These are phyloP conservation scores for Leptogaster cylindrica DNA, from an alignment of 2,888 invertebrate genomes.

Conservation along the genomic window DNA sequence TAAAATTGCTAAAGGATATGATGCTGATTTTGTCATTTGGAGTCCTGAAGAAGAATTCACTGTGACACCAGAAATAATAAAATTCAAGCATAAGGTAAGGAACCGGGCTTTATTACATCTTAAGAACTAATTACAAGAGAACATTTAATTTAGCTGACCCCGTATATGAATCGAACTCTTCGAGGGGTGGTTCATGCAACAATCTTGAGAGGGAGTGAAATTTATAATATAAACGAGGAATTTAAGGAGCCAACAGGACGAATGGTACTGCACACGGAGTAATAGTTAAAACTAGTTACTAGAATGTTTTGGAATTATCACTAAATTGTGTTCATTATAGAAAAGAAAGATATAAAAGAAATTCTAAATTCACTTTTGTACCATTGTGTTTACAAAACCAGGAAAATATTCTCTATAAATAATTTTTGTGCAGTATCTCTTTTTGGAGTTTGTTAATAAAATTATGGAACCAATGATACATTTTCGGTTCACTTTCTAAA, in stretches of 20 bases:
- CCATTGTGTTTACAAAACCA: no score
- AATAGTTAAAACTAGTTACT: background rate
- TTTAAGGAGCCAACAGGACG: slow-evolving; percentile 46
- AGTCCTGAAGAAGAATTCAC: slow-evolving; percentile 66
- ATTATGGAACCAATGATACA: no score
- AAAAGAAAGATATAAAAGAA: no score
- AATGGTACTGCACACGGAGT: slow-evolving; percentile 41
- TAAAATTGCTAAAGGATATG: slow-evolving; percentile 64
- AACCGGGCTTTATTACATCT: background rate
- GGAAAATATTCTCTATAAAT: no score
- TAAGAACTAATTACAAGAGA: background rate
- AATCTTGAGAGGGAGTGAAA: slow-evolving; percentile 66
- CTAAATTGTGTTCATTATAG: background rate
- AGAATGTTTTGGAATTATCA: background rate
- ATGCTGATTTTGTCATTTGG: slow-evolving; percentile 72
- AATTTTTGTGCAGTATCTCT: background rate
- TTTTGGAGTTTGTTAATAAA: no score
- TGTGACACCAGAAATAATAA: slow-evolving; percentile 65
- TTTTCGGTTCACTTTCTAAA: no score
- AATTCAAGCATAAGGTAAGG: slow-evolving; percentile 70
- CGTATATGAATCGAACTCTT: slow-evolving; percentile 66
- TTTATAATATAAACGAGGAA: no score
- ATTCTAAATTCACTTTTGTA: no score
- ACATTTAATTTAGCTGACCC: slow-evolving; percentile 64
- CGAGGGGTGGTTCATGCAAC: slow-evolving; percentile 68